Percentiles rank a stretch among this genome's conserved stretches.
These are phyloP conservation scores for Dicrostonyx torquatus DNA, from an alignment of 2,797 vertebrate species.

Conservation along the genomic window DNA sequence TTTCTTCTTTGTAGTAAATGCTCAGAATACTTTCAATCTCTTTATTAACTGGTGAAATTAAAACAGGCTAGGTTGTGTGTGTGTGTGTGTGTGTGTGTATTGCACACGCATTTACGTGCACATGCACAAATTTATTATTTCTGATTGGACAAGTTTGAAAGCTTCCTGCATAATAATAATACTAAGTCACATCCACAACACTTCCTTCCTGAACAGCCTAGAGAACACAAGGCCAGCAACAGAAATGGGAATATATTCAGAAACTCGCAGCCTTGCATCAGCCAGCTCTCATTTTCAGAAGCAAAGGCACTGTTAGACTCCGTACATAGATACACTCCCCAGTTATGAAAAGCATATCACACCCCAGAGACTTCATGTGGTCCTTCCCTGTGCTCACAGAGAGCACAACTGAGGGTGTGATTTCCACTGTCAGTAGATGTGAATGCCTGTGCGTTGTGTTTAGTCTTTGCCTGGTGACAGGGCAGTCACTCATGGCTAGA, in stretches of 20 bases:
- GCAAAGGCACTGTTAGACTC: constrained; percentile 59
- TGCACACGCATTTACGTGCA: too few relatives aligned
- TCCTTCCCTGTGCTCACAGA: background rate
- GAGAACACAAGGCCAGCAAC: constrained; percentile 69
- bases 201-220: constrained; percentile 74
- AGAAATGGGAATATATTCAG: constrained; percentile 59
- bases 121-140: constrained; percentile 47
- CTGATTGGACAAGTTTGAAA: constrained; percentile 77
- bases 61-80: constrained; percentile 58
- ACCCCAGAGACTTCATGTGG: background rate
- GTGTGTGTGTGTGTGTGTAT: background rate
- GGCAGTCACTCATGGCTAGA: background rate
- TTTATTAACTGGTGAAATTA: constrained; percentile 81
- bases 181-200: constrained; percentile 72
- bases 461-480: background rate
- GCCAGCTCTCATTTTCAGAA: constrained; percentile 52
- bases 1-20: constrained; percentile 86
- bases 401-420: background rate
- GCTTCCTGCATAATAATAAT: constrained; percentile 73
- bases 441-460: background rate
- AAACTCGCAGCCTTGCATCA: constrained; percentile 70
- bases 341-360: constrained; percentile 12
- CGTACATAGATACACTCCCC: background rate
- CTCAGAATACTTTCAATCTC: constrained; percentile 75
- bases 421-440: background rate